A percentile compares a stretch with the other conserved stretches of the same genome.
Evolutionary conservation across 2,113 vertebrate species (phyloP).

Genomic region (Poecile atricapillus): DNA sequence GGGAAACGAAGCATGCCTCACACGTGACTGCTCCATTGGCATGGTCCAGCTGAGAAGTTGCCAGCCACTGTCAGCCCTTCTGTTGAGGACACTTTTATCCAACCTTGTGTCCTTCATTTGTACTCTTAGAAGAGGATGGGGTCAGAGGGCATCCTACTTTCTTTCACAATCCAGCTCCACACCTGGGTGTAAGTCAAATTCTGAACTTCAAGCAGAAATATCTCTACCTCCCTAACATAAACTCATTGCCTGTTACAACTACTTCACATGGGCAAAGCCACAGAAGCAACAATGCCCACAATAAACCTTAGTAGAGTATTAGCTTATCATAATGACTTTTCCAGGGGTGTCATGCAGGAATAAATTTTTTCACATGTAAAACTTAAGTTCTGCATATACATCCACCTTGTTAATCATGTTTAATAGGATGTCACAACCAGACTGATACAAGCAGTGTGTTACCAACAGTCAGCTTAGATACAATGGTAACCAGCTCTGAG

Average conservation of each 20-base stretch:
- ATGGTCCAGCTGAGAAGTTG: not conserved
- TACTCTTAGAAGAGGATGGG: not conserved
- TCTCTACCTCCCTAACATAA: not conserved
- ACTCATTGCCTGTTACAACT: not conserved
- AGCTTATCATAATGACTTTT: not conserved
- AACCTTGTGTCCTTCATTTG: not conserved
- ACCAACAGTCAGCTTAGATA: not conserved
- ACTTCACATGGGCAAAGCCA: not conserved
- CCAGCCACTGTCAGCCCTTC: slow-evolving; percentile 15
- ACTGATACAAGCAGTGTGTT: not conserved
- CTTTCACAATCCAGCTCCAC: not conserved
- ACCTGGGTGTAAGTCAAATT: not conserved
- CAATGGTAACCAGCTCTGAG: not conserved
- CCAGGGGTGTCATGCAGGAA: not conserved
- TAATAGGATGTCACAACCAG: not conserved
- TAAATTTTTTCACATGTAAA: not conserved
- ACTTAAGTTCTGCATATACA: not conserved
- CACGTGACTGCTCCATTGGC: not conserved
- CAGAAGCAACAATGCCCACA: not conserved
- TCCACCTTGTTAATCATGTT: not conserved
- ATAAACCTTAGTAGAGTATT: not conserved
- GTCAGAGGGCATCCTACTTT: not conserved
- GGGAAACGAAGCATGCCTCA: not conserved
- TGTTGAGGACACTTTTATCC: not conserved
- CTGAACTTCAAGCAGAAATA: not conserved